Evolutionary conservation across 2,888 invertebrate genomes (phyloP), one percentile per base, ranked within the genome.

Genomic region (Toxonevra muliebris): DNA sequence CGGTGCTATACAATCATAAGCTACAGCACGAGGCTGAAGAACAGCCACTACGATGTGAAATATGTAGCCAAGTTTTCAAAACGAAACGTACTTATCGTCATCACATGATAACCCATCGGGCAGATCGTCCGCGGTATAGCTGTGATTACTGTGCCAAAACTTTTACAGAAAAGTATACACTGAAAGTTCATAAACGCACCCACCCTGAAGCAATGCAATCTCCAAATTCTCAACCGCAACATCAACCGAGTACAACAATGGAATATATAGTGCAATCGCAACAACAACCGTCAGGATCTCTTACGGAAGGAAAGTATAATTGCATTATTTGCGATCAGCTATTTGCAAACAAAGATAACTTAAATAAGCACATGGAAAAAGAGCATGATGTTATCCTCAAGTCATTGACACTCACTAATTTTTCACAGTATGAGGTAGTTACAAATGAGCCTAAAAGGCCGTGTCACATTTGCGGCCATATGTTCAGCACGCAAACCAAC

Each of bases 1-100:
- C 83, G 53, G 74, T 83, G 0, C 76, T 84, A 53, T 83, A 84
- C 64, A 84, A 84, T 60, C 83, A 83, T 52, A 77, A 80, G 4
- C 73, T 83, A 73, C 79, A 78, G 9, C 83, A 83, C 61, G 83
- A 83, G 64, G 84, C 84, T 13, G 84, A 83, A 61, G 84, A 83
- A 57, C 76, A 79, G 48, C 84, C 84, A 0, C 63, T 83, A 0
- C 76, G 80, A 2, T 83, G 83, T 54, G 77, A 77, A 2, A 71
- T 80, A 43, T 83, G 83, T 54, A 75, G 79, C 54, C 84, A 84
- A 68, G 71, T 78, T 30, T 83, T 84, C 48, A 83, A 83, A 61
- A 82, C 84, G 1, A 83, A 79, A 61, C 79, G 83, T 43, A 83
- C 83, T 1, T 84, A 76, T 48, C 79, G 78, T 5, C 83, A 82